A percentile compares a stretch with the other conserved stretches of the same genome.
These are phyloP conservation scores for Acleris literana DNA, from an alignment of 2,888 invertebrate genomes.

Conservation along the genomic window DNA sequence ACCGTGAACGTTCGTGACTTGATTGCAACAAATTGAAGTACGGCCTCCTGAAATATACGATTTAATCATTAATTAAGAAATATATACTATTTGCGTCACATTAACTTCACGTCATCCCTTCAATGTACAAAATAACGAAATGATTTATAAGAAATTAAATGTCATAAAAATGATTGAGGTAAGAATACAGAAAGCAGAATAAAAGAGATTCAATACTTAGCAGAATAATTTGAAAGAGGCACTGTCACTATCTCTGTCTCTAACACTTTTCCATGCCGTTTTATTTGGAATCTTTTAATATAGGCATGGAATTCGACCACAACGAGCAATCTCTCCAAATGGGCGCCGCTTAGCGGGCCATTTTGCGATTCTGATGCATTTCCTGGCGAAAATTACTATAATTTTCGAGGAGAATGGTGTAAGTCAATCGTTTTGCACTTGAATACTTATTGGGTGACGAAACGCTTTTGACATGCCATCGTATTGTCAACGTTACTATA, in stretches of 20 bases:
- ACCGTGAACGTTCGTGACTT: slow-evolving; percentile 52
- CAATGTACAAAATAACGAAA: too few species aligned
- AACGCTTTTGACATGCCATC: too few species aligned
- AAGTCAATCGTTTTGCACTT: slow-evolving; percentile 5
- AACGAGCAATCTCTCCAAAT: slow-evolving; percentile 74
- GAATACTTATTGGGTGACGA: not conserved
- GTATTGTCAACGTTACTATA: too few species aligned
- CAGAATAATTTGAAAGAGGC: too few species aligned
- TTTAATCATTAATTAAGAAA: slow-evolving; percentile 14
- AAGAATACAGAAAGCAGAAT: too few species aligned
- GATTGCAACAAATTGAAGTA: slow-evolving; percentile 60
- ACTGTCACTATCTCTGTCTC: too few species aligned
- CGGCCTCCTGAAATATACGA: slow-evolving; percentile 44
- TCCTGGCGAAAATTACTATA: slow-evolving; percentile 78
- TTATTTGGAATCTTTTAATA: slow-evolving; percentile 45
- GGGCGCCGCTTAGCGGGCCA: slow-evolving; percentile 75
- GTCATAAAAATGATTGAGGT: too few species aligned
- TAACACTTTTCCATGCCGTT: slow-evolving; percentile 2
- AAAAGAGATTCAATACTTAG: too few species aligned
- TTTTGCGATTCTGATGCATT: slow-evolving; percentile 80
- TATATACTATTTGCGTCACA: slow-evolving; percentile 6
- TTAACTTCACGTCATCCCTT: not conserved
- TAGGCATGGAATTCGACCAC: slow-evolving; percentile 67
- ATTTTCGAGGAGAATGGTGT: slow-evolving; percentile 74
- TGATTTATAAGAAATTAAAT: too few species aligned